A percentile compares a stretch with the other conserved stretches of the same genome.
Conservation (phyloP, 1,140 invertebrate genomes). For the Phymorhynchus buccinoides region DNA sequence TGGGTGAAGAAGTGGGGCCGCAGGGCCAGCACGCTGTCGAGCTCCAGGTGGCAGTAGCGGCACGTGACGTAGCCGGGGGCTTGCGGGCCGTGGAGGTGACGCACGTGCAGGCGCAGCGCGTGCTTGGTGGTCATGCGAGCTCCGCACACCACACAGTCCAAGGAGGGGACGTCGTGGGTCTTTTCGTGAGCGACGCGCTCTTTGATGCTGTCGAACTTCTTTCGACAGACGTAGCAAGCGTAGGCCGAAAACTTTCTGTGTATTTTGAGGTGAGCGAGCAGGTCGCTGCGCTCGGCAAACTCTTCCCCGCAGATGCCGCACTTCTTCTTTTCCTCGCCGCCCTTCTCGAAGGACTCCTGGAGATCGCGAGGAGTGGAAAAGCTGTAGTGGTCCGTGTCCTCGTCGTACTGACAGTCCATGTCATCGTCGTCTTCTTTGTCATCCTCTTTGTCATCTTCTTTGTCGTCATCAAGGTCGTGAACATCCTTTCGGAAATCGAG, state of each 20-base stretch:
- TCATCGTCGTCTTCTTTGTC: not conserved
- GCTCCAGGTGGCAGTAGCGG: conserved; percentile 73
- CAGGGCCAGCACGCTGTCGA: conserved; percentile 53
- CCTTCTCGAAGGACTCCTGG: not conserved
- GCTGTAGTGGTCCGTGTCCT: conserved; percentile 15
- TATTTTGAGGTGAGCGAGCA: conserved; percentile 59
- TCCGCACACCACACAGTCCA: conserved; percentile 76
- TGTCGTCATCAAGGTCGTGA: not conserved
- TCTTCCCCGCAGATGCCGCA: conserved; percentile 63
- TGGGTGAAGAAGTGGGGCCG: conserved; percentile 62
- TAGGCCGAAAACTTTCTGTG: conserved; percentile 64
- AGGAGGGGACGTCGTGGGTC: conserved; percentile 71
- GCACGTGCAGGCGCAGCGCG: conserved; percentile 75
- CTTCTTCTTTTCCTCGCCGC: conserved; percentile 44
- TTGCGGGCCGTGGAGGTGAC: conserved; percentile 73
- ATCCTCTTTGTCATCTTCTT: conserved; percentile 7
- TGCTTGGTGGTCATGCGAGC: conserved; percentile 76
- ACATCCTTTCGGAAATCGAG: not conserved
- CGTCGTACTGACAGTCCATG: conserved; percentile 14
- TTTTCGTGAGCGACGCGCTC: conserved; percentile 59
- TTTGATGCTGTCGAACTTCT: conserved; percentile 58
- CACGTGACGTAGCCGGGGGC: conserved; percentile 58
- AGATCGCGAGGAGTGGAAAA: conserved; percentile 4
- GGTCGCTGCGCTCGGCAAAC: conserved; percentile 55
- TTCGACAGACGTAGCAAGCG: conserved; percentile 61